Evolutionary conservation across 1,140 invertebrate species (phyloP), one percentile per base, ranked within the genome.

Genomic region (Zophobas morio): DNA sequence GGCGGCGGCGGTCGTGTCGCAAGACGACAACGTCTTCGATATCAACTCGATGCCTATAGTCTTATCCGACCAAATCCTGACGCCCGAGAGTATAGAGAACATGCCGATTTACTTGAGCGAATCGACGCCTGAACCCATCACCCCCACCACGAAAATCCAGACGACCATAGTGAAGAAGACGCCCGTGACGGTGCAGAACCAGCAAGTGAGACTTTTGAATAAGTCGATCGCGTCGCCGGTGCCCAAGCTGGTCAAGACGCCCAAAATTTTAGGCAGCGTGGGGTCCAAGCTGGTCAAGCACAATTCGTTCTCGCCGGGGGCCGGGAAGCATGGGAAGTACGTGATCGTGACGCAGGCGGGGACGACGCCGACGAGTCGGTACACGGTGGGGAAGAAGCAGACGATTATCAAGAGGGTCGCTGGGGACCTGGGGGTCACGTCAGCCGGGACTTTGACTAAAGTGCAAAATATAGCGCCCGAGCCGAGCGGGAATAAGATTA

Each of bases 41-140:
- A 93, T 93, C 35, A 91, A 92, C 84, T 92, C 91, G 32, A 93
- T 93, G 90, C 93, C 93, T 0, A 91, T 94, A 75, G 90, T 93
- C 0, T 82, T 93, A 6, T 91, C 90, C 6, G 92, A 94, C 77
- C 91, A 93, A 80, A 87, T 92, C 46, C 83, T 93, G 54, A 87
- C 89, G 75, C 81, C 91, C 71, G 85, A 92, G 86, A 88, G 82
- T 70, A 91, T 92, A 40, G 90, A 92, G 75, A 90, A 91, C 79
- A 91, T 92, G 89, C 90, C 91, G 0, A 89, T 92, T n/a, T 88
- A 92, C 0, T 89, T 92, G 53, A 36, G 47, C 32, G 74, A 79
- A 32, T 33, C 53, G 32, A 8, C 60, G 3, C 6, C 39, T 20
- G 70, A 39, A 34, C 32, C 20, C 5, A 2, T 32, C 42, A 32